A percentile compares a stretch with the other conserved stretches of the same genome.
These are phyloP conservation scores for Lagorchestes hirsutus DNA, from an alignment of 2,797 vertebrate genomes.

Conservation along the genomic window DNA sequence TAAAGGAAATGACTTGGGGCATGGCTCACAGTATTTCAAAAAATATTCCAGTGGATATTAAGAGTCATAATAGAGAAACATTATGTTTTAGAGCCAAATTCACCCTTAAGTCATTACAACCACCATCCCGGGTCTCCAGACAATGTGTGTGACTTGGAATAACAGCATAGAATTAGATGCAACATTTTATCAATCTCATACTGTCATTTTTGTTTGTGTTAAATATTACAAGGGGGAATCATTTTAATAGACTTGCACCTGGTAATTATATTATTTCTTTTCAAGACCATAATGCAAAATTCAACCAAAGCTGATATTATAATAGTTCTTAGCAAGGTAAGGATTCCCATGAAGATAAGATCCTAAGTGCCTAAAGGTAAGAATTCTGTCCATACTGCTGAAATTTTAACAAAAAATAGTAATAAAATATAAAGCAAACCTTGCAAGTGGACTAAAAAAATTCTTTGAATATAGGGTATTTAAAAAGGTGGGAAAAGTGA, in stretches of 20 bases:
- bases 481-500: not conserved
- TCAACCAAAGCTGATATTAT: constrained; percentile 64
- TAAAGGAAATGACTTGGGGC: constrained; percentile 21
- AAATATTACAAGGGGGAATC: constrained; percentile 62
- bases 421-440: constrained; percentile 34
- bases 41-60: not conserved
- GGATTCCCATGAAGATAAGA: not conserved
- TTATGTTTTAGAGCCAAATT: constrained; percentile 18
- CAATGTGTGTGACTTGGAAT: constrained; percentile 24
- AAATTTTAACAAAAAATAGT: constrained; percentile 10
- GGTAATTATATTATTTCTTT: constrained; percentile 72
- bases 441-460: not conserved
- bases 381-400: not conserved
- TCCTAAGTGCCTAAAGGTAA: constrained; percentile 51
- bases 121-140: constrained; percentile 4
- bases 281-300: constrained; percentile 63
- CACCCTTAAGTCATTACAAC: not conserved
- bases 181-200: constrained; percentile 6
- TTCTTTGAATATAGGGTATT: not conserved
- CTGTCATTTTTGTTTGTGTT: constrained; percentile 43
- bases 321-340: constrained; percentile 61
- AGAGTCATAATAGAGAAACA: constrained; percentile 43
- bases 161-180: constrained; percentile 25
- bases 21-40: constrained; percentile 35
- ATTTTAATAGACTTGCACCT: constrained; percentile 59